These are phyloP conservation scores for Dynastes hyllus DNA, from an alignment of 2,888 invertebrate species.

Conservation along the genomic window DNA sequence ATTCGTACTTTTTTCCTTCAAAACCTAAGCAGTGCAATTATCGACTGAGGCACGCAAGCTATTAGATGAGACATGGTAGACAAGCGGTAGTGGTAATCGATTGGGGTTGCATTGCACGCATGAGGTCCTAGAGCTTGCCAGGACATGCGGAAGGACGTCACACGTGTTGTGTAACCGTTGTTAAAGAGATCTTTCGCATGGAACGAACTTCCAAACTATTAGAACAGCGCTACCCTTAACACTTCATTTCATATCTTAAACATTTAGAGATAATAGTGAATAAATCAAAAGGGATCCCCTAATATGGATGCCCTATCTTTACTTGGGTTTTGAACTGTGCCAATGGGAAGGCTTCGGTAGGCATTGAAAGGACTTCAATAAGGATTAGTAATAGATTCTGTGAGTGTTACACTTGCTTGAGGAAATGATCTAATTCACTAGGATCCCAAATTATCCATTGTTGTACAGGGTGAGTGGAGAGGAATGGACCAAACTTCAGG, in stretches of 20 bases:
- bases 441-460: no score
- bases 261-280: constrained; percentile 55
- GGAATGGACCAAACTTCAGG: no score
- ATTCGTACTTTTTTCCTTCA: constrained; percentile 60
- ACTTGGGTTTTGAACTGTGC: neutral
- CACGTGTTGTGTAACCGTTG: constrained; percentile 53
- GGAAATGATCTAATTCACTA: neutral
- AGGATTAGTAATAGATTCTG: neutral
- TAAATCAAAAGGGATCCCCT: constrained; percentile 56
- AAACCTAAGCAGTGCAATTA: constrained; percentile 60
- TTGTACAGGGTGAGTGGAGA: no score
- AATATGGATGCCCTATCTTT: neutral
- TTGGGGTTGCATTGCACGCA: constrained; percentile 52
- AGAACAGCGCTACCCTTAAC: constrained; percentile 54
- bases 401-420: neutral
- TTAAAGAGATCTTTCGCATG: constrained; percentile 57
- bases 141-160: constrained; percentile 58
- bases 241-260: constrained; percentile 59
- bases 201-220: constrained; percentile 57
- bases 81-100: constrained; percentile 51
- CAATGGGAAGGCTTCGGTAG: neutral
- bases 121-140: constrained; percentile 49
- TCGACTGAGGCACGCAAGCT: constrained; percentile 57
- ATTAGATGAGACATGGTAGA: constrained; percentile 54
- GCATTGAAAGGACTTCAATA: neutral